Evolutionary conservation across 1,140 invertebrate species (phyloP).

Genomic region (Pachyrhynchus sulphureomaculatus): DNA sequence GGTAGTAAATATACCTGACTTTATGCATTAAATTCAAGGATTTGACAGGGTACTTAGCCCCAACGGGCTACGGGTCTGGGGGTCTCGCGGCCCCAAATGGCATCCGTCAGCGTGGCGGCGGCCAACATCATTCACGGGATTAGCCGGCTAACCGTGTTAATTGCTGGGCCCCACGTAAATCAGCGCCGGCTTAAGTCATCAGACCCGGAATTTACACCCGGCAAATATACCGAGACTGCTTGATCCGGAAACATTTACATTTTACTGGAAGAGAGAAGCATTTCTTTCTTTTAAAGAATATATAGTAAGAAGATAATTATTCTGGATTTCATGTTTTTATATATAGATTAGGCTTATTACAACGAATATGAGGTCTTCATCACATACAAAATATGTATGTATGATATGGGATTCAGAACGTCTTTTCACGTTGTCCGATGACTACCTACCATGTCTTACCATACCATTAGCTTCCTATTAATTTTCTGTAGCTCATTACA

Average conservation of each 20-base stretch:
- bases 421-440: too few species aligned
- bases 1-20: slow-evolving; percentile 19
- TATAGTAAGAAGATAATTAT: too few species aligned
- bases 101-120: slow-evolving; percentile 40
- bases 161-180: slow-evolving; percentile 51
- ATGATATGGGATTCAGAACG: too few species aligned
- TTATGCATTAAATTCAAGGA: slow-evolving; percentile 17
- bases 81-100: slow-evolving; percentile 32
- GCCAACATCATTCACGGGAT: slow-evolving; percentile 53
- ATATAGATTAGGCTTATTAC: too few species aligned
- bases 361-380: too few species aligned
- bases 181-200: slow-evolving; percentile 52
- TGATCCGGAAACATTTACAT: slow-evolving; percentile 25
- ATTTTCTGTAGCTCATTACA: too few species aligned
- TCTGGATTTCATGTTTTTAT: too few species aligned
- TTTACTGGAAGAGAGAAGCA: not conserved
- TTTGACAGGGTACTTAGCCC: slow-evolving; percentile 27
- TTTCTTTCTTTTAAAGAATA: not conserved
- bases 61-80: slow-evolving; percentile 3
- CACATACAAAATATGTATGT: too few species aligned
- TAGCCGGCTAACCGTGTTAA: slow-evolving; percentile 53
- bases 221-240: slow-evolving; percentile 30
- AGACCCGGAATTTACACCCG: slow-evolving; percentile 47
- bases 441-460: too few species aligned
- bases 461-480: too few species aligned